These are phyloP conservation scores for Phyllotis vaccarum DNA, from an alignment of 2,797 vertebrate genomes.

Conservation along the genomic window DNA sequence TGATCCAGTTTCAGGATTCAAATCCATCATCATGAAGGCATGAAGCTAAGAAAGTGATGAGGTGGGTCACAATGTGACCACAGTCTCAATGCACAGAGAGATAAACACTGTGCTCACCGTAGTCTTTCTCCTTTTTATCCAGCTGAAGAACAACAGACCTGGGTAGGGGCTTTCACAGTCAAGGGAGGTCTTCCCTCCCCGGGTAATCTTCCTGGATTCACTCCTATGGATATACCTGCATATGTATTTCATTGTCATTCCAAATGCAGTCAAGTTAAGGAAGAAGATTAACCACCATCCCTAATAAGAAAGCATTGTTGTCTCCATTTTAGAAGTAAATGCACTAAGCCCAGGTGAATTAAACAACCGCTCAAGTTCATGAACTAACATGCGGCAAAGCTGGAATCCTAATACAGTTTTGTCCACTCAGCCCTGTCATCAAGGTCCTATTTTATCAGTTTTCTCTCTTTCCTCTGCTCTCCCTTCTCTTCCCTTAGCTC, in stretches of 20 bases:
- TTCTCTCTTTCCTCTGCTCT: neutral
- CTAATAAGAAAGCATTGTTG: neutral
- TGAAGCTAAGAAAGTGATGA: neutral
- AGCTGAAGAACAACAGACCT: neutral
- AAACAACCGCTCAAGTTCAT: neutral
- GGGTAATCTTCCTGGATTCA: neutral
- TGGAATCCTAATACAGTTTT: neutral
- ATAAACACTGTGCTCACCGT: neutral
- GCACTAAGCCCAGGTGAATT: neutral
- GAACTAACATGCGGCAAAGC: neutral
- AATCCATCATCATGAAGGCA: neutral
- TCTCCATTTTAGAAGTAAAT: neutral
- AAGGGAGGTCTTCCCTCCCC: neutral
- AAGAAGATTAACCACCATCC: neutral
- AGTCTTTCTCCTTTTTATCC: neutral
- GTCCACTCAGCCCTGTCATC: neutral
- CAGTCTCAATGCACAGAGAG: neutral
- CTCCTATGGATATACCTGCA: neutral
- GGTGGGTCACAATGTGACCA: neutral
- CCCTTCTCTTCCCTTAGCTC: neutral
- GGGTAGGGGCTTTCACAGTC: neutral
- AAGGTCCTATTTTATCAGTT: neutral
- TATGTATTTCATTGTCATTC: neutral
- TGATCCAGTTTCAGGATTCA: neutral
- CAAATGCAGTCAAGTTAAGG: neutral